Evolutionary conservation across 2,113 vertebrate genomes (phyloP), one percentile per base, ranked within the genome.

Genomic region (Sula dactylatra): DNA sequence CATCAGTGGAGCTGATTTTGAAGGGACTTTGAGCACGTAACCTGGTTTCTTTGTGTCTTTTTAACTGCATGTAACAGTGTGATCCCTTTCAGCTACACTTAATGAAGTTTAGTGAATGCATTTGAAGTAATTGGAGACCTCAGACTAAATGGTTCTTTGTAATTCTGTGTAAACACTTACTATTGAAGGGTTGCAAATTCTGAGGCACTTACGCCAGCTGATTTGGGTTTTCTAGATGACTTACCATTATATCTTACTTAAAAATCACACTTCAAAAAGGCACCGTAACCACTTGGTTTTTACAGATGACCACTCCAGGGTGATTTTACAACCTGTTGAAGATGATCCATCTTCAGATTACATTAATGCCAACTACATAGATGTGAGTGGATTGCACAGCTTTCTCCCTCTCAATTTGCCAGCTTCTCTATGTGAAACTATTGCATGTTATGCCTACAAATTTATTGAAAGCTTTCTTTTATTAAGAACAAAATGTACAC

Each of bases 291-390:
- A 73, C 80, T 94, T 94, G 94, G 38, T 85, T 96, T 89, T 97
- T 98, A 45, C 94, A 99, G 99, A 99, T 98, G 99, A 99, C 98
- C 99, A 99, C 97, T 99, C 99, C 97, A 98, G 99, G 98, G 99
- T 99, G 98, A 99, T 99, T 98, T 98, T 99, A 95, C 99, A 99
- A 96, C 99, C 99, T 89, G 99, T 99, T 78, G 99, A 99, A 97
- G 99, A 99, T 92, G 99, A 99, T 96, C 99, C 99, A 90, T 99
- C 99, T 97, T 99, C 99, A 92, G 99, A 99, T 98, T 99, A 99
- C 98, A 99, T 99, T 98, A 99, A 99, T 98, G 99, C 99, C 98
- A 99, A 99, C 99, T 99, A 99, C 97, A 99, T 99, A 98, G 99
- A 99, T 98, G 99, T 99, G 99, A 99, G 99, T 99, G 92, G 98